These are phyloP conservation scores for Corythornis cristatus DNA, from an alignment of 2,113 vertebrate species.

Conservation along the genomic window DNA sequence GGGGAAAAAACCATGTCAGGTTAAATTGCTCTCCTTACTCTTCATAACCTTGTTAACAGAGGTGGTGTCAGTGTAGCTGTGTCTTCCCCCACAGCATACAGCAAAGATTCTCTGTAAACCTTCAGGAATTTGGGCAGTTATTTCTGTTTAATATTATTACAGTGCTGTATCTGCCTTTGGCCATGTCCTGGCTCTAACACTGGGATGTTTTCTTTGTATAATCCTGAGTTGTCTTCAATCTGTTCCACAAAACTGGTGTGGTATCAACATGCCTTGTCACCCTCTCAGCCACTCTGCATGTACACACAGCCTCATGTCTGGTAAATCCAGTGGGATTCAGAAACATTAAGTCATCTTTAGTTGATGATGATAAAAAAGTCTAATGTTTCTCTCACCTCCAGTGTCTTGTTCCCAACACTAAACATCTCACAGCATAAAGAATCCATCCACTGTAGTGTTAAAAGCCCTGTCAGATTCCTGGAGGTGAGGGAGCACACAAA, in stretches of 20 bases:
- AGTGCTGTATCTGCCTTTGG: neutral
- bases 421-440: neutral
- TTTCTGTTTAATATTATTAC: neutral
- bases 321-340: neutral
- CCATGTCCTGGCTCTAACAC: neutral
- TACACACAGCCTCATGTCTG: neutral
- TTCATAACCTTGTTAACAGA: neutral
- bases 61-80: neutral
- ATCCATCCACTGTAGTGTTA: neutral
- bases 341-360: neutral
- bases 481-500: neutral
- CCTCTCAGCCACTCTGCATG: rapidly evolving
- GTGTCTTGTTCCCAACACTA: neutral
- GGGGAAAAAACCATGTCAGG: rapidly evolving
- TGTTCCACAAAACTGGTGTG: neutral
- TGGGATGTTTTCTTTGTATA: neutral
- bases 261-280: too few species aligned
- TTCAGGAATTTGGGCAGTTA: neutral
- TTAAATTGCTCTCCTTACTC: neutral
- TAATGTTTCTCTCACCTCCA: neutral
- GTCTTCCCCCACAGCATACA: neutral
- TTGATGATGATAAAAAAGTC: neutral
- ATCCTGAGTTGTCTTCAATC: neutral
- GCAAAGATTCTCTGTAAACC: neutral
- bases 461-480: neutral